phyloP scores from a whole-genome alignment of 2,888 invertebrate genomes.

The Muschampia plurimacula region DNA sequence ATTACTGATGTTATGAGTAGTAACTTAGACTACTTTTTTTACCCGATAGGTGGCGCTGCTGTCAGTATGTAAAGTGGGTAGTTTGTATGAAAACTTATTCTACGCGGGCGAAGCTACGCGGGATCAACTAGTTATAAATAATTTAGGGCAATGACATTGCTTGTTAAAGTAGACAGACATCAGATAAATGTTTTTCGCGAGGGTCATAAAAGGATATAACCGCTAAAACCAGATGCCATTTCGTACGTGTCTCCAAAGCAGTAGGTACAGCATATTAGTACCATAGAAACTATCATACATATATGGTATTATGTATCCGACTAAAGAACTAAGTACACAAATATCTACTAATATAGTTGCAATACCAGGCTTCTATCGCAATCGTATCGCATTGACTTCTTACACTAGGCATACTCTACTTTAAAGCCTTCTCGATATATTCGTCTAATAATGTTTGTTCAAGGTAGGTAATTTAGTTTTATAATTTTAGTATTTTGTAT shows the following conservation, averaged over 20 bases:
- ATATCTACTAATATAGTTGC: not conserved
- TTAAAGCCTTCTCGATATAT: no score
- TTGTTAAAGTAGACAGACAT: not conserved
- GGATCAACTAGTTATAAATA: no score
- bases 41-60: no score
- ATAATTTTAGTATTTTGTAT: no score
- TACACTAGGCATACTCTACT: not conserved
- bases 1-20: no score
- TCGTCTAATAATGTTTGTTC: no score
- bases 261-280: not conserved
- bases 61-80: no score
- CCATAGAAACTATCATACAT: not conserved
- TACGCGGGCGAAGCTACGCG: no score
- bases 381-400: conserved; percentile 5
- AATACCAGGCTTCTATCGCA: not conserved
- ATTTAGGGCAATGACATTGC: not conserved
- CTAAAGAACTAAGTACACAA: not conserved
- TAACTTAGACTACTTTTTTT: no score
- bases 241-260: conserved; percentile 5
- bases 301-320: not conserved
- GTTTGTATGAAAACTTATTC: no score
- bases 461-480: no score
- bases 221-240: conserved; percentile 7
- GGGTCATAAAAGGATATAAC: conserved; percentile 9
- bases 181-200: not conserved